Conservation (phyloP, 2,113 vertebrate species). For the Istiophorus platypterus region DNA sequence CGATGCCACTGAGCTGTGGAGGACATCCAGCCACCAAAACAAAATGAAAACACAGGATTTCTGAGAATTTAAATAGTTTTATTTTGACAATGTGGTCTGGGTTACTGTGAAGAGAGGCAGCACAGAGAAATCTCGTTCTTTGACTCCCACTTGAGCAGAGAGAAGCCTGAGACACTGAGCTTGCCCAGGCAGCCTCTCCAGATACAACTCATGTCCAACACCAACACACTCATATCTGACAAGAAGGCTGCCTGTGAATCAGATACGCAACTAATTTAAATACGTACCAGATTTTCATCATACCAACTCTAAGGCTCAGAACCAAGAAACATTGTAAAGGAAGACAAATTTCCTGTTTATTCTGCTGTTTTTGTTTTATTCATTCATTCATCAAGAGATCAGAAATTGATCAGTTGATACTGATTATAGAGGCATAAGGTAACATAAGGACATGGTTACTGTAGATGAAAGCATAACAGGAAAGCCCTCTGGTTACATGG, state of each 20-base stretch:
- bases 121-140: conserved; percentile 67
- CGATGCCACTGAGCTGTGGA: conserved; percentile 42
- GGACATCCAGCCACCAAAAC: conserved; percentile 29
- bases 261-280: conserved; percentile 4
- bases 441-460: conserved; percentile 20
- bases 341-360: conserved; percentile 17
- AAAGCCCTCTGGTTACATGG: conserved; percentile 43
- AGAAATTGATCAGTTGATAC: neutral
- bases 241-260: conserved; percentile 2
- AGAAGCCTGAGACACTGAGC: conserved; percentile 49
- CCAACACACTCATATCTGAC: conserved; percentile 53
- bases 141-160: conserved; percentile 64
- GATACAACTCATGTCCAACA: conserved; percentile 47
- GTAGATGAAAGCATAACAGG: conserved; percentile 38
- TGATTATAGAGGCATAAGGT: conserved; percentile 28
- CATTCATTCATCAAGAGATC: conserved; percentile 12
- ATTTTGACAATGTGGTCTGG: conserved; percentile 69
- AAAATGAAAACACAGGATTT: conserved; percentile 38
- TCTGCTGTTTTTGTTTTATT: conserved; percentile 6
- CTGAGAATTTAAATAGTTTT: conserved; percentile 55
- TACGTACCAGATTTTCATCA: neutral
- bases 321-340: neutral
- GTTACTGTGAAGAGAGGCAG: conserved; percentile 51
- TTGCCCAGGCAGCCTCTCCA: conserved; percentile 42
- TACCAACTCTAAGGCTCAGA: neutral